Percentiles rank a stretch among this genome's conserved stretches.
phyloP scores from a whole-genome alignment of 1,140 invertebrate genomes.

The Diachasmimorpha longicaudata region DNA sequence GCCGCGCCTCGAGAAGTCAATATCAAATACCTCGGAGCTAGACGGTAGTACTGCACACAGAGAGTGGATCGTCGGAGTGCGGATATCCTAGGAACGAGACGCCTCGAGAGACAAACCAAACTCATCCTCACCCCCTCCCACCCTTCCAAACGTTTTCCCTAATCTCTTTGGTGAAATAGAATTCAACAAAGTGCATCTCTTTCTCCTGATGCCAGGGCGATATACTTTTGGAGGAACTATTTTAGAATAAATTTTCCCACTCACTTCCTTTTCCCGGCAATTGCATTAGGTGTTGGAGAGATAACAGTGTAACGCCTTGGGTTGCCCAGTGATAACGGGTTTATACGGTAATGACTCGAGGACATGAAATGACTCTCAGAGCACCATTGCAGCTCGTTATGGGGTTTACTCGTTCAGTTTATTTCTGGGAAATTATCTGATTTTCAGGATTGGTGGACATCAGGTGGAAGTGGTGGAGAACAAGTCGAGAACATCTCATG shows the following conservation, averaged over 20 bases:
- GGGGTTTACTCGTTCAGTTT: not conserved
- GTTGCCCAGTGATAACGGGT: slow-evolving; percentile 24
- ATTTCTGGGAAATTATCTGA: not conserved
- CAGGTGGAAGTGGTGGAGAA: not conserved
- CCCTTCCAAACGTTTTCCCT: not conserved
- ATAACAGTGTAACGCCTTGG: slow-evolving; percentile 26
- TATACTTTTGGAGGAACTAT: not conserved
- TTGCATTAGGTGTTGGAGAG: slow-evolving; percentile 22
- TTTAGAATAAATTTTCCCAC: not conserved
- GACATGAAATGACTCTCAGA: slow-evolving; percentile 29
- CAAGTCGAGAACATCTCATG: too few relatives aligned
- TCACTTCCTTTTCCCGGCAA: not conserved
- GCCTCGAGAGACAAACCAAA: slow-evolving; percentile 39
- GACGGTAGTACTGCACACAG: slow-evolving; percentile 47
- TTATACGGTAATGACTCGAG: slow-evolving; percentile 25
- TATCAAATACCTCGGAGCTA: slow-evolving; percentile 63
- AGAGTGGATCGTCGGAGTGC: slow-evolving; percentile 3
- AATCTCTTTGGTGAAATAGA: slow-evolving; percentile 25
- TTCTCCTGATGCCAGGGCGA: not conserved
- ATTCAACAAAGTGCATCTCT: slow-evolving; percentile 39
- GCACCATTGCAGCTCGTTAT: not conserved
- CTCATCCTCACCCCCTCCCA: not conserved
- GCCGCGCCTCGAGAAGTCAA: slow-evolving; percentile 60
- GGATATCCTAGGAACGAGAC: slow-evolving; percentile 27
- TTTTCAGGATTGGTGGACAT: not conserved